Evolutionary conservation across 2,113 vertebrate species (phyloP).

Genomic region (Cynoglossus semilaevis): DNA sequence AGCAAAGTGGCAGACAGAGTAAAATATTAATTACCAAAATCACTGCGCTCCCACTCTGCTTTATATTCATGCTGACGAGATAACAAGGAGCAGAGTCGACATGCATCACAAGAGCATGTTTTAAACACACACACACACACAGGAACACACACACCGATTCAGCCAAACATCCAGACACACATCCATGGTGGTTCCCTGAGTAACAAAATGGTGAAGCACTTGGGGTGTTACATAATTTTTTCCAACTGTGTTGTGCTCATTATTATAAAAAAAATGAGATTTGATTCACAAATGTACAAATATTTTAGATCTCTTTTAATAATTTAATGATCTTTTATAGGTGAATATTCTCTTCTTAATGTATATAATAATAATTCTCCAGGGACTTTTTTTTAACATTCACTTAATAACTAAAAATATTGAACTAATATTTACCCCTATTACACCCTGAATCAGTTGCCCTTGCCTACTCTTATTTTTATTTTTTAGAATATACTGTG

Average conservation of each 20-base stretch:
- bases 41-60: conserved; percentile 69
- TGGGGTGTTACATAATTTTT: conserved; percentile 10
- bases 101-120: conserved; percentile 17
- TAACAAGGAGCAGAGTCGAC: conserved; percentile 60
- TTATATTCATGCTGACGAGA: conserved; percentile 68
- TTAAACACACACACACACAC: conserved; percentile 8
- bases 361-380: too few relatives aligned
- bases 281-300: too few relatives aligned
- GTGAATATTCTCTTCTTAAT: too few relatives aligned
- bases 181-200: conserved; percentile 8
- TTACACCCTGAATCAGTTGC: too few relatives aligned
- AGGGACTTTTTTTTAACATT: too few relatives aligned
- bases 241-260: conserved; percentile 2
- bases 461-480: too few relatives aligned
- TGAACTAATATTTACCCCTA: too few relatives aligned
- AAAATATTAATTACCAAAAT: conserved; percentile 77
- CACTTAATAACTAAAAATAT: too few relatives aligned
- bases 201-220: not conserved
- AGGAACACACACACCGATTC: conserved; percentile 17
- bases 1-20: conserved; percentile 69
- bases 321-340: too few relatives aligned
- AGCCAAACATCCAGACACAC: conserved; percentile 37
- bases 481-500: too few relatives aligned
- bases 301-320: too few relatives aligned
- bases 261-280: too few relatives aligned